Conservation (phyloP, 2,113 vertebrate genomes). For the Poeciliopsis turrubarensis region DNA sequence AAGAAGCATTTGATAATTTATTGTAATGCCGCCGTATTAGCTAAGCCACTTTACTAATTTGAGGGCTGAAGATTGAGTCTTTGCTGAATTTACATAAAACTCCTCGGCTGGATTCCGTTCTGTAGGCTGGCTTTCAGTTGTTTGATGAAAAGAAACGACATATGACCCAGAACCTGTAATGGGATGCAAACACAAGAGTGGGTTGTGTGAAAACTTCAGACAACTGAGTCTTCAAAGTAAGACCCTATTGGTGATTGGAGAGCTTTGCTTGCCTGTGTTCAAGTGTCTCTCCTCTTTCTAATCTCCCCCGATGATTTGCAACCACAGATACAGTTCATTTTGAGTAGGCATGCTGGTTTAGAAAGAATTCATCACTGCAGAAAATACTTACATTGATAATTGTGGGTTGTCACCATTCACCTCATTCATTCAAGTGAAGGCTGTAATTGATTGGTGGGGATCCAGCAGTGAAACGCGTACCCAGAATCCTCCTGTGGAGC, state of each 20-base stretch:
- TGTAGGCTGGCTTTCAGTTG: background rate
- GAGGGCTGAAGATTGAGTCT: background rate
- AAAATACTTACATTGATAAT: constrained; percentile 71
- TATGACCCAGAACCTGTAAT: constrained; percentile 32
- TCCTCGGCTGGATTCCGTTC: background rate
- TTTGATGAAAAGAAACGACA: constrained; percentile 3
- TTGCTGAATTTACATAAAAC: background rate
- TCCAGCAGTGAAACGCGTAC: constrained; percentile 46
- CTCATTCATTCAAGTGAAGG: constrained; percentile 55
- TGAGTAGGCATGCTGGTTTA: constrained; percentile 48
- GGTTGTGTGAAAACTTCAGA: constrained; percentile 21
- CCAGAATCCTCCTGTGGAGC: constrained; percentile 22
- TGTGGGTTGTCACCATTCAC: constrained; percentile 68
- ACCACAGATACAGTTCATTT: constrained; percentile 46
- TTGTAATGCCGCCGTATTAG: background rate
- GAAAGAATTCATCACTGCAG: constrained; percentile 64
- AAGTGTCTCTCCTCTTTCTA: constrained; percentile 28
- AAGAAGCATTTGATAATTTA: background rate
- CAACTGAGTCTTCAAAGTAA: constrained; percentile 25
- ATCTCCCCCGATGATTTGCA: constrained; percentile 44
- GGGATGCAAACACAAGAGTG: constrained; percentile 2
- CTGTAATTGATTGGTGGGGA: constrained; percentile 68
- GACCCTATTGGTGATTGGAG: constrained; percentile 19
- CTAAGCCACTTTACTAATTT: background rate
- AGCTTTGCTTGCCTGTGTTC: constrained; percentile 39